Conservation (phyloP, 2,113 vertebrate species). For the Sakesphorus luctuosus region DNA sequence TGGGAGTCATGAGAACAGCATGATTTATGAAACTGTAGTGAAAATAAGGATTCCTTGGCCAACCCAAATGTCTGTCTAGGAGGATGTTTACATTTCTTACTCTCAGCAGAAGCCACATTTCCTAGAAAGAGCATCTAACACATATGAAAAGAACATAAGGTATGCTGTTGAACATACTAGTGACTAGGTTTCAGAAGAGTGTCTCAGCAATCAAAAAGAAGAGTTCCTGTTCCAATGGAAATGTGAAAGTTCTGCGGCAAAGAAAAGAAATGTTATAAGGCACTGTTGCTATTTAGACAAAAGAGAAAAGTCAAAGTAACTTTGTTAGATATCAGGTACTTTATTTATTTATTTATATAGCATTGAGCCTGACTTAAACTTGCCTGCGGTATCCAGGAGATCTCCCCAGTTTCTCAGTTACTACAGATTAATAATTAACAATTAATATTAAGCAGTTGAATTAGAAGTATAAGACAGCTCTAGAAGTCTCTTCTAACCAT, state of each 20-base stretch:
- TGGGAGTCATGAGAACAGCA: background rate
- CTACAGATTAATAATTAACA: background rate
- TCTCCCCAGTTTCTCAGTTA: background rate
- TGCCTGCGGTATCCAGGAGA: background rate
- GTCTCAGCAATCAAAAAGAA: background rate
- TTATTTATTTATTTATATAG: background rate
- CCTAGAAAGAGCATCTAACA: background rate
- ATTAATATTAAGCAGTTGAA: background rate
- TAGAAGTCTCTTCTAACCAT: background rate
- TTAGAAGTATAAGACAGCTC: background rate
- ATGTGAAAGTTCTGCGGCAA: background rate
- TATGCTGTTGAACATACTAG: background rate
- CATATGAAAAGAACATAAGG: background rate
- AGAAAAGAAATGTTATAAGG: background rate
- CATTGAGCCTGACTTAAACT: background rate
- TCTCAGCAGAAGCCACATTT: background rate
- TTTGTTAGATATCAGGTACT: background rate
- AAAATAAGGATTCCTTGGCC: slow-evolving; percentile 12
- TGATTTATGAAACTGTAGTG: background rate
- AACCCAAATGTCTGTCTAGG: background rate
- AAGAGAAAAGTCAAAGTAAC: background rate
- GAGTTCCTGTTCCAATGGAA: background rate
- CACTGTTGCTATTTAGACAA: background rate
- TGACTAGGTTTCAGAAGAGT: background rate
- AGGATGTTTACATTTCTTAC: background rate